Percentiles rank a stretch among this genome's conserved stretches.
phyloP scores from a whole-genome alignment of 2,797 vertebrate species.

The Phataginus tricuspis region DNA sequence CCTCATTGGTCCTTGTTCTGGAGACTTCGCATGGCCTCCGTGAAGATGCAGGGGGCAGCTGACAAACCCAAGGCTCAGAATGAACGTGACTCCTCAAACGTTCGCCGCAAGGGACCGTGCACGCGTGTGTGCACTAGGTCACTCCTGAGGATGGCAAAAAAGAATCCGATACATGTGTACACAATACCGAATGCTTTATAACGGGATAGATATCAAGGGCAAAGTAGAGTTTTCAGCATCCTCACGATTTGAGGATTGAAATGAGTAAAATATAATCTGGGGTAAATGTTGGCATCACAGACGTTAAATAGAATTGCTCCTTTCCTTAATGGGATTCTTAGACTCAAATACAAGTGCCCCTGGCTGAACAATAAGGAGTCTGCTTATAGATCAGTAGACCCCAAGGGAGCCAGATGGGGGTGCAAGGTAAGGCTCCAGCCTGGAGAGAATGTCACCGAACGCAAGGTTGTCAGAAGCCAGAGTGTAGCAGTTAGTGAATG shows the following conservation, averaged over 20 bases:
- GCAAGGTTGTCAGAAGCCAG: neutral
- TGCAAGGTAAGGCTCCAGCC: neutral
- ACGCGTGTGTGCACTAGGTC: neutral
- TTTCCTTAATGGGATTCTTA: neutral
- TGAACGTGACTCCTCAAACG: neutral
- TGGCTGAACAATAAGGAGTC: constrained; percentile 1
- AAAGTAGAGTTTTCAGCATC: constrained; percentile 40
- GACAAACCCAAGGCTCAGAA: neutral
- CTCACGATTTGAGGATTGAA: constrained; percentile 14
- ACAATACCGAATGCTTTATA: constrained; percentile 4
- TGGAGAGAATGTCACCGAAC: neutral
- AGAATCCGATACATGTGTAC: neutral
- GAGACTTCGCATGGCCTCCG: neutral
- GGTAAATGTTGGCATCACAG: neutral
- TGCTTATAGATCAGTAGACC: neutral
- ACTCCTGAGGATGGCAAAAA: neutral
- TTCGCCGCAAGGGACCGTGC: neutral
- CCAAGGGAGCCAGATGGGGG: neutral
- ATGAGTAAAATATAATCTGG: neutral
- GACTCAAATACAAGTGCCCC: neutral
- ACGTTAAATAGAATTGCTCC: neutral
- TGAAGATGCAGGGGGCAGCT: neutral
- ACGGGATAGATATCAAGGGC: neutral
- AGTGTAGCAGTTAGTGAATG: neutral
- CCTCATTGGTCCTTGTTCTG: neutral